These are phyloP conservation scores for Leucosticte australis DNA, from an alignment of 2,113 vertebrate species.

Conservation along the genomic window DNA sequence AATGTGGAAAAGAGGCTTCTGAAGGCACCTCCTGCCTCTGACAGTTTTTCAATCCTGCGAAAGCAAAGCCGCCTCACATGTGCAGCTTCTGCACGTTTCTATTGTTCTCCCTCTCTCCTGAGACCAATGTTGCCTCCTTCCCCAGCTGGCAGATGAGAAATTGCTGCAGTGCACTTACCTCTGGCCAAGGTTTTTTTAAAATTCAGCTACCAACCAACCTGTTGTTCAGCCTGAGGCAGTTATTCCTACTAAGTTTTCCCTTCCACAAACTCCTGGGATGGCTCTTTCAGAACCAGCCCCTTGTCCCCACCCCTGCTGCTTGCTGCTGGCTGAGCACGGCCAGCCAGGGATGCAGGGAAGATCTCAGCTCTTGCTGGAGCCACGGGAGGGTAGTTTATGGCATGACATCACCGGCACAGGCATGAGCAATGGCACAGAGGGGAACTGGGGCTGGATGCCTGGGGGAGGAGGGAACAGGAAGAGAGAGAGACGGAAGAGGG, in stretches of 20 bases:
- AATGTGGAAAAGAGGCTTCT: background rate
- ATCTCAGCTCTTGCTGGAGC: background rate
- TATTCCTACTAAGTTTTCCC: background rate
- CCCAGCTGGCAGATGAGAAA: background rate
- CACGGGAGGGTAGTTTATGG: background rate
- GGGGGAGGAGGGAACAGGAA: rapidly evolving
- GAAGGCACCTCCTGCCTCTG: background rate
- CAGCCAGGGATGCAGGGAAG: background rate
- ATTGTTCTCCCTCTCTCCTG: background rate
- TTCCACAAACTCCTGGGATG: background rate
- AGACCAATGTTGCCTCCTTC: rapidly evolving
- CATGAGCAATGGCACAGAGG: background rate
- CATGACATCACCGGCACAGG: background rate
- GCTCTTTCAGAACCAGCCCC: background rate
- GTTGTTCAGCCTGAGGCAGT: background rate
- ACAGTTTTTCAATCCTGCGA: rapidly evolving
- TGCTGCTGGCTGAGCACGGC: rapidly evolving
- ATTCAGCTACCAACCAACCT: background rate
- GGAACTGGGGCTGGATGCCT: background rate
- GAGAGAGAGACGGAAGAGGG: background rate
- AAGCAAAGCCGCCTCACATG: background rate
- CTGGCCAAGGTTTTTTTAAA: background rate
- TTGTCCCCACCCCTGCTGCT: background rate
- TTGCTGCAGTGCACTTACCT: background rate
- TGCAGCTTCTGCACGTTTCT: background rate